Evolutionary conservation across 2,888 invertebrate species (phyloP).

Genomic region (Automeris io): DNA sequence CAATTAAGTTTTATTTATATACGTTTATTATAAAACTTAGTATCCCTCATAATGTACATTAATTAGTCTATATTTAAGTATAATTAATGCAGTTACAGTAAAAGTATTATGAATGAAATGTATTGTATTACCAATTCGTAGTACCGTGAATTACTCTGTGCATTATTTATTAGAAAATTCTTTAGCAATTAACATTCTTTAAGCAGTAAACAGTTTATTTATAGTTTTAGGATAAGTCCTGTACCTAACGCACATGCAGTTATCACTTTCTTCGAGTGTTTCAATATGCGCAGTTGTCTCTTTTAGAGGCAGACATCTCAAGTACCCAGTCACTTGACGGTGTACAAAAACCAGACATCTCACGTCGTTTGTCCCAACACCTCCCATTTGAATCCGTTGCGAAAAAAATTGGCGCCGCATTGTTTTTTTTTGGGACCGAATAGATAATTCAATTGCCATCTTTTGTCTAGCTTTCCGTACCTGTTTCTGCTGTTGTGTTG

Average conservation of each 20-base stretch:
- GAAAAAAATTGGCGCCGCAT: constrained; percentile 71
- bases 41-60: no score
- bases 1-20: no score
- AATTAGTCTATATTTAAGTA: no score
- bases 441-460: constrained; percentile 44
- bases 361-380: constrained; percentile 68
- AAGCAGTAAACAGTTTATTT: neutral
- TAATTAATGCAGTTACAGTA: no score
- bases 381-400: constrained; percentile 34
- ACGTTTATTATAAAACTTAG: no score
- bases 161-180: no score
- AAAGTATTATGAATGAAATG: no score
- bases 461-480: constrained; percentile 51
- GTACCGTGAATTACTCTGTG: no score
- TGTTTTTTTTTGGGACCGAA: constrained; percentile 37
- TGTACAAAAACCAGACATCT: constrained; percentile 67
- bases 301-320: constrained; percentile 18
- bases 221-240: neutral
- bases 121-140: no score
- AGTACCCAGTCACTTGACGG: constrained; percentile 40
- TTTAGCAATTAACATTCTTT: no score
- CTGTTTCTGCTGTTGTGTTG: constrained; percentile 44
- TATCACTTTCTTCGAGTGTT: constrained; percentile 6
- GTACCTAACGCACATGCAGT: constrained; percentile 7
- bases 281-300: constrained; percentile 11